phyloP scores from a whole-genome alignment of 2,888 invertebrate genomes.

The Abrostola triplasia region DNA sequence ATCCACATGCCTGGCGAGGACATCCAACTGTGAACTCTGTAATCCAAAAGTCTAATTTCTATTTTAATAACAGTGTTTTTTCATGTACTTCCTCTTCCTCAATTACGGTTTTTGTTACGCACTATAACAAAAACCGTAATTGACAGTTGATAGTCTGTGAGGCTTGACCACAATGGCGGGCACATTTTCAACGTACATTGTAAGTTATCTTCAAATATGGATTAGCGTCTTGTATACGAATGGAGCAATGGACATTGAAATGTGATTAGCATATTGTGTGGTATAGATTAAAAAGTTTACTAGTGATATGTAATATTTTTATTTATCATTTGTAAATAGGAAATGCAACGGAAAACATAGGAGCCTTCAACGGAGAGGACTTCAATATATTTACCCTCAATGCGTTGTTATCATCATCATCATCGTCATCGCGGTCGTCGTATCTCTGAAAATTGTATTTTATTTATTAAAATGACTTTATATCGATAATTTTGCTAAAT shows the following conservation, averaged over 20 bases:
- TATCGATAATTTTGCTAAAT: background rate
- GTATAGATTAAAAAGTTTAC: background rate
- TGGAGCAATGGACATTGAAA: slow-evolving; percentile 40
- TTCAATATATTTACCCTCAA: slow-evolving; percentile 40
- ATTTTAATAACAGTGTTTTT: slow-evolving; percentile 18
- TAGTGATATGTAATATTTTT: background rate
- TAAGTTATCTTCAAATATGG: background rate
- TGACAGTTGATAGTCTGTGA: background rate
- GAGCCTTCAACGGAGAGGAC: background rate
- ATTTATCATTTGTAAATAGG: slow-evolving; percentile 11
- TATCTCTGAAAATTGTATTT: slow-evolving; percentile 14
- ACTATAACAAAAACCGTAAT: slow-evolving; percentile 5
- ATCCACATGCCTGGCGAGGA: slow-evolving; percentile 51
- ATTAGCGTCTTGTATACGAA: slow-evolving; percentile 33
- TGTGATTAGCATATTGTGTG: background rate
- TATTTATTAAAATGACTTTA: background rate
- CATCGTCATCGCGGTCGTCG: slow-evolving; percentile 23
- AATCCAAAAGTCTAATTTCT: slow-evolving; percentile 34
- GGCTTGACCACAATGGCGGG: background rate
- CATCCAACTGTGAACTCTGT: slow-evolving; percentile 54
- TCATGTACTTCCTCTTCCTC: background rate
- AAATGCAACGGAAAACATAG: slow-evolving; percentile 3
- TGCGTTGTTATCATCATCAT: slow-evolving; percentile 14
- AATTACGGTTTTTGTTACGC: slow-evolving; percentile 25
- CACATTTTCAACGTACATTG: slow-evolving; percentile 25